Base-by-base conservation (phyloP, 2,113 vertebrate species). In the Australoheros scitulus region DNA sequence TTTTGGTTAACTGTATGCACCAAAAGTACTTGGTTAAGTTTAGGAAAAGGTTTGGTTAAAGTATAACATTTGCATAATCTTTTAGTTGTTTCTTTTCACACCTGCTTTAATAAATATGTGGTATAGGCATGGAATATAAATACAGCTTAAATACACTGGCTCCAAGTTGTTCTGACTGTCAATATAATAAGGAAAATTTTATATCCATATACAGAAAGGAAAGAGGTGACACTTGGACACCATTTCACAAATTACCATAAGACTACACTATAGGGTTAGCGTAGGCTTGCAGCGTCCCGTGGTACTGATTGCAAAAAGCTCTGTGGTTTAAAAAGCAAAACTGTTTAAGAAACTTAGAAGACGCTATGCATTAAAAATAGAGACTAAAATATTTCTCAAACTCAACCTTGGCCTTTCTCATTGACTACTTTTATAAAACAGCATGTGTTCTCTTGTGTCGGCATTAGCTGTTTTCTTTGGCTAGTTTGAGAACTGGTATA, bases 361-460 rank as follows among this genome's bases (percentile, higher is more conserved):
- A 26, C 3, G 20, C 2, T 50, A 15, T 50, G 43, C 43, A 50
- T 50, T 50, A 6, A 50, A 14, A 4, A 57, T 52, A 20, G 20
- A 22, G 9, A 4, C 10, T n/a, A 22, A n/a, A 57, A n/a, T 22
- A 57, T 10, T 55, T 55, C 18, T 55, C 18, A 56, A 2, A 56
- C 2, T 32, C 8, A 61, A 18, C 47, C 22, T 9, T 17, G 26
- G n/a, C 68, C 32, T 76, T 15, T 36, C 11, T 50, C 32, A 57
- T 18, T 52, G 26, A 52, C 50, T n/a, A 9, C 52, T 56, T 26
- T 34, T 72, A 29, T 63, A n/a, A 63, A 60, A 24, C 22, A 15
- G 70, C 87, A 82, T 88, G 76, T 58, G 24, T 56, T 43, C 41
- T 83, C 24, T 59, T 61, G 9, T 34, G 47, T 88, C n/a, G 59